Conservation (phyloP, 2,888 invertebrate species). For the Apodemia mormo region DNA sequence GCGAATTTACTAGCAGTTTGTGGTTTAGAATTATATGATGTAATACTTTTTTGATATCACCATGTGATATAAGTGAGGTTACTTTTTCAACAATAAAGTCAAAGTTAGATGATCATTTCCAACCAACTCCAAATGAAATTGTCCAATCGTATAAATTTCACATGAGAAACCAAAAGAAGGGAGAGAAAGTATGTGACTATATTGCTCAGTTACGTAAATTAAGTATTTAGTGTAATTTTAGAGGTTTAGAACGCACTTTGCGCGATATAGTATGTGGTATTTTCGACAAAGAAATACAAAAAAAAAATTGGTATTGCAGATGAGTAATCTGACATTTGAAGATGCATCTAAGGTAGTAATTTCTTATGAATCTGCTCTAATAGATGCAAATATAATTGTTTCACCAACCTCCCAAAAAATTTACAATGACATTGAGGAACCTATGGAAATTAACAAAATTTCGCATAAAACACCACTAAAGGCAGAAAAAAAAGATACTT, state of each 20-base stretch:
- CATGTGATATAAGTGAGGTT: not conserved
- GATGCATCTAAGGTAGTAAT: not conserved
- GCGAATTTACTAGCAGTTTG: not conserved
- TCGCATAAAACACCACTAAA: not conserved
- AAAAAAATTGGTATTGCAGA: not conserved
- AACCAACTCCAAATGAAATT: not conserved
- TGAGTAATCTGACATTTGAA: not conserved
- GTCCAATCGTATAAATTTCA: not conserved
- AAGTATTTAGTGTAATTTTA: not conserved
- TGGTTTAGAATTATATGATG: not conserved
- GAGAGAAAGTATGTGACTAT: not conserved
- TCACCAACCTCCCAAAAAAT: not conserved
- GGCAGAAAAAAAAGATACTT: not conserved
- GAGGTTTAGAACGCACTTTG: not conserved
- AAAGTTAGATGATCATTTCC: not conserved
- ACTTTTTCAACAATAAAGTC: not conserved
- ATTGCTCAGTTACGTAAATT: constrained; percentile 2
- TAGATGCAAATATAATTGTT: not conserved
- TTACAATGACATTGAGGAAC: not conserved
- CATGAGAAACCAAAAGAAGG: not conserved
- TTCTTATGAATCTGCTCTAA: not conserved
- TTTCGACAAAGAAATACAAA: not conserved
- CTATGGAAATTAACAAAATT: not conserved
- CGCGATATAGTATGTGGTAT: not conserved
- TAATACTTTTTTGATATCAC: not conserved